Percentiles rank a stretch among this genome's conserved stretches.
Evolutionary conservation across 2,113 vertebrate species (phyloP).

Genomic region (Stictonetta naevosa): DNA sequence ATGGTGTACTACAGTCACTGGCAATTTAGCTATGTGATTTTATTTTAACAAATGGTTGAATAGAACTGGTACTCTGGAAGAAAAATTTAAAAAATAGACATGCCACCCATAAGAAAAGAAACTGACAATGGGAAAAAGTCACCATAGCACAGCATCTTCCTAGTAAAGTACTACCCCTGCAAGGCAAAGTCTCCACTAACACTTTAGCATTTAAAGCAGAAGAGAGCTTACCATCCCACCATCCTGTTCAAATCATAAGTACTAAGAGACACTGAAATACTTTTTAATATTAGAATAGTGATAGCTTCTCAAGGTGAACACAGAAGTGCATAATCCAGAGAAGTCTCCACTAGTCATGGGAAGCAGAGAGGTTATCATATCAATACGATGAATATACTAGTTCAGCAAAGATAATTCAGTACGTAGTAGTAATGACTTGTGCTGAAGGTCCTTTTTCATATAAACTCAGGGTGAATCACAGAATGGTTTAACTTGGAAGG

Average conservation of each 20-base stretch:
- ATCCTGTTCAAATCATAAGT: neutral
- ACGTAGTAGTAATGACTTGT: neutral
- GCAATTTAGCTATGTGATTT: neutral
- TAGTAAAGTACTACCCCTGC: neutral
- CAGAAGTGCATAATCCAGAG: neutral
- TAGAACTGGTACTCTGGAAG: neutral
- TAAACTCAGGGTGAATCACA: neutral
- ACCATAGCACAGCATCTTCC: neutral
- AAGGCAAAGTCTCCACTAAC: neutral
- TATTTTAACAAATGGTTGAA: neutral
- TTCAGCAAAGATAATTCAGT: neutral
- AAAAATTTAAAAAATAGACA: neutral
- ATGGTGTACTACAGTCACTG: neutral
- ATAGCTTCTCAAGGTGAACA: neutral
- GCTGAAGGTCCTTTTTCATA: neutral
- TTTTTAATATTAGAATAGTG: neutral
- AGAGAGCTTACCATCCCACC: neutral
- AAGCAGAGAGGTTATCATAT: neutral
- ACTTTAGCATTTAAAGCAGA: neutral
- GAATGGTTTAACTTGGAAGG: neutral
- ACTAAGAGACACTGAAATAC: neutral
- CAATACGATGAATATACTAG: neutral
- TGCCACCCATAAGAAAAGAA: neutral
- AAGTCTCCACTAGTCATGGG: neutral
- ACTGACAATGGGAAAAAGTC: neutral